Percentiles rank a stretch among this genome's conserved stretches.
Evolutionary conservation across 2,113 vertebrate genomes (phyloP).

Genomic region (Ophthalmolycus amberensis): DNA sequence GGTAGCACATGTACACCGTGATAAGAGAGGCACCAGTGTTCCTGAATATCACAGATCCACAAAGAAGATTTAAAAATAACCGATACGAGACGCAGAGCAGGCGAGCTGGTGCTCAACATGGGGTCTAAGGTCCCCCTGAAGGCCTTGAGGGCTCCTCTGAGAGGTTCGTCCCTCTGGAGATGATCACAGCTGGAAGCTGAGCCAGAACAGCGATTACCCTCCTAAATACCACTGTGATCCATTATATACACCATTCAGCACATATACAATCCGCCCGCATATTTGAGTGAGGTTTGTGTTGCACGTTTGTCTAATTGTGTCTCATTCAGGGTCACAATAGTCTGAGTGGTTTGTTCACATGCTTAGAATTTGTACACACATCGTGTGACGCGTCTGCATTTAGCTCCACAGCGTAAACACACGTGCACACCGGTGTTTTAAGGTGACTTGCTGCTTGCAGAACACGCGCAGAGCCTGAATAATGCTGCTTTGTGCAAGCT

Average conservation of each 20-base stretch:
- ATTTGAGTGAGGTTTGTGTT: too few relatives aligned
- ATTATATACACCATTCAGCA: background rate
- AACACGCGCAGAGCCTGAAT: slow-evolving; percentile 8
- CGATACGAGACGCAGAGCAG: background rate
- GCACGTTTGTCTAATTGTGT: too few relatives aligned
- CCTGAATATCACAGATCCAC: background rate
- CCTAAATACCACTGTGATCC: slow-evolving; percentile 1
- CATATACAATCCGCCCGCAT: too few relatives aligned
- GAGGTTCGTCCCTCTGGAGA: slow-evolving; percentile 6
- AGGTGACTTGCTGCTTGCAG: slow-evolving; percentile 3
- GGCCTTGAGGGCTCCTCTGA: background rate
- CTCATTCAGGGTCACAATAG: too few relatives aligned
- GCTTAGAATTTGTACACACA: too few relatives aligned
- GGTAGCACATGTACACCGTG: slow-evolving; percentile 67
- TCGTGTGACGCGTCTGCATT: too few relatives aligned
- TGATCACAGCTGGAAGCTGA: slow-evolving; percentile 33
- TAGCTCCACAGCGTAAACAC: background rate
- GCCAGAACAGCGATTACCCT: slow-evolving; percentile 24
- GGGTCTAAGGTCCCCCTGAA: background rate
- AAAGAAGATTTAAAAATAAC: background rate
- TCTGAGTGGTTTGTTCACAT: too few relatives aligned
- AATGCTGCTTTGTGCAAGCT: slow-evolving; percentile 6
- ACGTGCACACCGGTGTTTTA: background rate
- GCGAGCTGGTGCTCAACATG: slow-evolving; percentile 20
- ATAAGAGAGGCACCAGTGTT: slow-evolving; percentile 16